Base-by-base conservation (phyloP, 2,888 invertebrate species). In the Dioctria linearis region DNA sequence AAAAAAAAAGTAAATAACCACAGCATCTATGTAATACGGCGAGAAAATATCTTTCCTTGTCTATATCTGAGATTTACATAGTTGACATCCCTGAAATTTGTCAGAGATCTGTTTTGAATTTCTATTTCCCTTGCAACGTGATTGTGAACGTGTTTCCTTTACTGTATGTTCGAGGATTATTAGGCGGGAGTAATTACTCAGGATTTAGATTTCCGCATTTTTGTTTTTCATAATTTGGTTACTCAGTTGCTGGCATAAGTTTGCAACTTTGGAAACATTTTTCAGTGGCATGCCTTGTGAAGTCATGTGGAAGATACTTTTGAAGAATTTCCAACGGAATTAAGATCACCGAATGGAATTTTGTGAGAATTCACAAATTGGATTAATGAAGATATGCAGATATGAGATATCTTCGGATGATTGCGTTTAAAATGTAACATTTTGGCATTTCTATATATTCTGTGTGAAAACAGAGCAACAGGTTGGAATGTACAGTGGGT, bases 31-130 rank as follows among this genome's bases (percentile, higher is more conserved):
- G 25, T 25, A 25, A 25, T 25, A 57, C 43, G 59, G 59, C 37
- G 75, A 1, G 59, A 63, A 63, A 78, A 65, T 63, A 39, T 63
- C 78, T 78, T 49, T 63, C 61, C 51, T 78, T 78, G 46, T 63
- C 75, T 78, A 25, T 25, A 63, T 63, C 37, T 63, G 46, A 76
- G 49, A 76, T 76, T 80, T 78, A 78, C 51, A 67, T 25, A 25
- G 25, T 25, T 82, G 82, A 80, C 80, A 79, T 46, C 63, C 79
- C 76, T 76, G 59, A 71, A 80, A 83, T 83, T 82, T 82, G 82
- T 83, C 83, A 80, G 76, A 71, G 80, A 80, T 78, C 49, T 83
- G 82, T 83, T 83, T 81, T 83, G 83, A 83, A 81, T 83, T 82
- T 81, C 80, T 80, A 79, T 82, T 83, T 83, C 82, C 82, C 82